phyloP scores from a whole-genome alignment of 2,888 invertebrate genomes.

The Platynereis dumerilii region DNA sequence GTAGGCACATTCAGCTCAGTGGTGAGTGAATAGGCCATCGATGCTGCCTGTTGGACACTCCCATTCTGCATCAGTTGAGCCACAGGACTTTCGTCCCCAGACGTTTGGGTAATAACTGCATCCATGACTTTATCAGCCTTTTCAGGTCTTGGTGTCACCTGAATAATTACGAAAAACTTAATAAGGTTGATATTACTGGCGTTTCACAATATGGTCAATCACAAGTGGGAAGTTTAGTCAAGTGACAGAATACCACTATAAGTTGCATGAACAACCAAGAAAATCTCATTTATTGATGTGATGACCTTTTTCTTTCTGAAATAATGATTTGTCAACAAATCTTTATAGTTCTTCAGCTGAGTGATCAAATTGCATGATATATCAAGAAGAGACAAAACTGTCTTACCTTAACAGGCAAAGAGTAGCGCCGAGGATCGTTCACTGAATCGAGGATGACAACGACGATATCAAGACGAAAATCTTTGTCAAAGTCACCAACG shows the following conservation, averaged over 20 bases:
- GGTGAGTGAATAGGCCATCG: background rate
- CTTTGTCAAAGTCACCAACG: background rate
- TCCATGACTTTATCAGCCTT: background rate
- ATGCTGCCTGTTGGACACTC: background rate
- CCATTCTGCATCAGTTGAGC: slow-evolving; percentile 1
- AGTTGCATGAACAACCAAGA: too few relatives aligned
- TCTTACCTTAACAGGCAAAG: background rate
- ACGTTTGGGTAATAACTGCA: background rate
- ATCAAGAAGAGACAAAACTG: too few relatives aligned
- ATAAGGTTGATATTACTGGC: too few relatives aligned
- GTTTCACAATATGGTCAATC: too few relatives aligned
- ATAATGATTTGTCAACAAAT: too few relatives aligned
- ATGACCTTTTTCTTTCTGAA: too few relatives aligned
- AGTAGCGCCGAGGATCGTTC: background rate
- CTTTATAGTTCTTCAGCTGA: too few relatives aligned
- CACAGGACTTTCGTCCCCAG: background rate
- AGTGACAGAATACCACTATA: too few relatives aligned
- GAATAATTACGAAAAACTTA: too few relatives aligned
- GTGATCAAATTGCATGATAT: too few relatives aligned
- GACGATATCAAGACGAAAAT: background rate
- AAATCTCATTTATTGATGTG: too few relatives aligned
- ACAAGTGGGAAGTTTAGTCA: too few relatives aligned
- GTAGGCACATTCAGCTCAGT: slow-evolving; percentile 1
- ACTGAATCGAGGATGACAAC: background rate
- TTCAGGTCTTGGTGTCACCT: slow-evolving; percentile 2